Base-by-base conservation (phyloP, 2,113 vertebrate species). In the Notarius quadriscutis region DNA sequence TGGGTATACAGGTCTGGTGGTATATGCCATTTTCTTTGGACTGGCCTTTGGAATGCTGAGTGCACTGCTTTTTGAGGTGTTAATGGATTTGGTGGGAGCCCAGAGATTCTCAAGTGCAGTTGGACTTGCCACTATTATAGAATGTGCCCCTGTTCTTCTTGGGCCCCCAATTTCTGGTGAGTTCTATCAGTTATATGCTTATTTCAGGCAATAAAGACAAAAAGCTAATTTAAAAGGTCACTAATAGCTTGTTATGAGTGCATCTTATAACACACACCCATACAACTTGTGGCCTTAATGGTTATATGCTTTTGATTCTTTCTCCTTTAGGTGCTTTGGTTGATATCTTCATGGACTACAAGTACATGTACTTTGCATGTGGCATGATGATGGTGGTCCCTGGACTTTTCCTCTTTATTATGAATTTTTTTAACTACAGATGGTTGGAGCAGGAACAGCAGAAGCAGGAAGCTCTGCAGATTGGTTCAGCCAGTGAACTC, bases 21-120 rank as follows among this genome's bases (percentile, higher is more conserved):
- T 97, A 7, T 99, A 99, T 22, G 91, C 97, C 5, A 8, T 98
- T 14, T 97, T 99, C 94, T 99, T 99, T 79, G 98, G 98, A 51
- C 96, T 98, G 90, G 98, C 98, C 1, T 99, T 99, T 89, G 98
- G 98, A 69, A 99, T 99, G 96, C 97, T 99, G 87, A 98, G 98
- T 93, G 97, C 97, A 0, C 95, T 99, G 83, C 95, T 99, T 87
- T 99, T 99, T 91, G 98, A 99, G 92, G 97, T 97, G 0, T 93
- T 99, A 87, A 99, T 98, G 97, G 98, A 99, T 91, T 95, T 99
- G 0, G 98, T 99, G 57, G 98, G 98, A 22, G 84, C 98, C 62
- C 87, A 95, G 65, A 95, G 97, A 93, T 99, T 99, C 92, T 99
- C 98, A 92, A 99, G 97, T 67, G 98, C 97, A 0, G 97, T 99